These are phyloP conservation scores for Nephotettix cincticeps DNA, from an alignment of 1,140 invertebrate species.

Conservation along the genomic window DNA sequence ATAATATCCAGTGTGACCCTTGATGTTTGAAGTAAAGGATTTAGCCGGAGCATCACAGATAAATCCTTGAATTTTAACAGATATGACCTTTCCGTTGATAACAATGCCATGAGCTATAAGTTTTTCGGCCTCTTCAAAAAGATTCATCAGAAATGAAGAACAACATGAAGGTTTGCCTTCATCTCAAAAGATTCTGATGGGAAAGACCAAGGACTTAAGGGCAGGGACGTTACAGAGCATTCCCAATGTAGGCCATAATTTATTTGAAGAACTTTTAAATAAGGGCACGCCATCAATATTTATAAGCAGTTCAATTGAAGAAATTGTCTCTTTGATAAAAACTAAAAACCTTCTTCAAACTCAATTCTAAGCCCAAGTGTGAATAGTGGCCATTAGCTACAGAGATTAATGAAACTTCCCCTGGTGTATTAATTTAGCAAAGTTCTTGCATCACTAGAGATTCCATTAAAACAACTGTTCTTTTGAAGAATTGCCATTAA, in stretches of 20 bases:
- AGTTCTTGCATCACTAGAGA: too few relatives aligned
- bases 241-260: conserved; percentile 41
- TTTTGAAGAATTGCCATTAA: background rate
- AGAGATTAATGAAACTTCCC: too few relatives aligned
- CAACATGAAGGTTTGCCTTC: background rate
- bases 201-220: background rate
- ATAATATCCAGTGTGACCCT: conserved; percentile 45
- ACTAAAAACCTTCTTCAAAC: background rate
- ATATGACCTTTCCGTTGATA: conserved; percentile 34
- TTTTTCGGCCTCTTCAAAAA: conserved; percentile 7
- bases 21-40: conserved; percentile 44
- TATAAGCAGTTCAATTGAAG: conserved; percentile 24
- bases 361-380: background rate
- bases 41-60: conserved; percentile 48
- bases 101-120: too few relatives aligned
- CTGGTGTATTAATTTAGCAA: too few relatives aligned
- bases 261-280: conserved; percentile 25
- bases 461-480: too few relatives aligned
- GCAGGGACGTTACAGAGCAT: background rate
- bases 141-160: background rate
- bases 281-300: conserved; percentile 36
- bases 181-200: background rate
- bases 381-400: too few relatives aligned
- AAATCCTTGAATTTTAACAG: conserved; percentile 38
- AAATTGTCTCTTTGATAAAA: background rate